phyloP scores from a whole-genome alignment of 1,140 invertebrate species.

The Planococcus citri region DNA sequence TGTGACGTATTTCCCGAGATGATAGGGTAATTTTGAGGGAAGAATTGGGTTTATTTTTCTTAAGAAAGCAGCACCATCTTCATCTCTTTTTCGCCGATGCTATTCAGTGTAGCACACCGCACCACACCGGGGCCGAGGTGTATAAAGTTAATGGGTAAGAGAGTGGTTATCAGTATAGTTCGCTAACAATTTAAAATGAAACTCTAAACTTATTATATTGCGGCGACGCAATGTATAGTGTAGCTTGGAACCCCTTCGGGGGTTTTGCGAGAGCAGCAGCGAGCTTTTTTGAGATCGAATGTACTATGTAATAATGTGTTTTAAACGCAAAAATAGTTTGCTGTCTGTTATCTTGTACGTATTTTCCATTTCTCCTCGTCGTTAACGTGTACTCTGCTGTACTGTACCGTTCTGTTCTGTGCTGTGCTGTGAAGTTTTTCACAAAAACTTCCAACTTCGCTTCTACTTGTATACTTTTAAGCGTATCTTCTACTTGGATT shows the following conservation, averaged over 20 bases:
- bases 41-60: neutral
- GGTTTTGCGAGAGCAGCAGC: neutral
- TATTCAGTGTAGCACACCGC: too few relatives aligned
- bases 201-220: neutral
- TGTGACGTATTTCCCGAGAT: conserved; percentile 1
- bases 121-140: too few relatives aligned
- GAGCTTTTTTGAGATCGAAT: neutral
- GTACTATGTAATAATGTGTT: conserved; percentile 3
- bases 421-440: too few relatives aligned
- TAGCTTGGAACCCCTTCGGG: neutral
- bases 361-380: neutral
- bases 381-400: neutral
- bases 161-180: conserved; percentile 1
- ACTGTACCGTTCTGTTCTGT: too few relatives aligned
- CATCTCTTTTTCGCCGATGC: too few relatives aligned
- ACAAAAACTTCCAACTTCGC: neutral
- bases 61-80: neutral
- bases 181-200: conserved; percentile 7
- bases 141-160: neutral
- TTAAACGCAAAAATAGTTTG: conserved; percentile 7
- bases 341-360: neutral
- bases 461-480: neutral
- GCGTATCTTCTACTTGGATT: neutral
- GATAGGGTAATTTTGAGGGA: neutral
- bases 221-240: neutral